phyloP scores from a whole-genome alignment of 2,797 vertebrate species.

The Moxostoma hubbsi region DNA sequence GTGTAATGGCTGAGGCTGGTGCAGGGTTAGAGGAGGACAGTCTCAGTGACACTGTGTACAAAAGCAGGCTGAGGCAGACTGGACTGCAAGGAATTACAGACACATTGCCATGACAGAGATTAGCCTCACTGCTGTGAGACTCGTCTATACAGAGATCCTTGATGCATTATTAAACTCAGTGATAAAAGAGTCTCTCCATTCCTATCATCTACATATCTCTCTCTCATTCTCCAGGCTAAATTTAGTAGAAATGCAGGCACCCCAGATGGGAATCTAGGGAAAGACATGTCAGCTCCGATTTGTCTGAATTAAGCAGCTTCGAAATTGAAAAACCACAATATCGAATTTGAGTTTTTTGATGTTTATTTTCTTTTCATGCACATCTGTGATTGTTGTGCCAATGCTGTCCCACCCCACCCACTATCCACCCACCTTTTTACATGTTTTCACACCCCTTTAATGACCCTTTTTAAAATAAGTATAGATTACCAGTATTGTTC shows the following conservation, averaged over 20 bases:
- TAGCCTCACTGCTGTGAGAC: background rate
- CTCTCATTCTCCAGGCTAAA: conserved; percentile 35
- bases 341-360: background rate
- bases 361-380: background rate
- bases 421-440: too few species aligned
- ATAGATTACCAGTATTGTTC: too few species aligned
- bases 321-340: conserved; percentile 7
- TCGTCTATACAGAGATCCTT: conserved; percentile 25
- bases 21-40: conserved; percentile 20
- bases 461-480: too few species aligned
- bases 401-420: too few species aligned
- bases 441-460: too few species aligned
- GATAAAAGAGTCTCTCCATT: conserved; percentile 47
- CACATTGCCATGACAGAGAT: too few species aligned
- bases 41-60: conserved; percentile 4
- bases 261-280: conserved; percentile 14
- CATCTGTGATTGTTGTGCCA: background rate
- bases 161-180: conserved; percentile 47
- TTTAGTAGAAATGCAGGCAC: conserved; percentile 46
- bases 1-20: background rate
- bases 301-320: conserved; percentile 1
- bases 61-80: background rate
- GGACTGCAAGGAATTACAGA: background rate
- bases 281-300: conserved; percentile 34
- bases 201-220: conserved; percentile 17